phyloP scores from a whole-genome alignment of 53 echinoderm and acorn worm genomes.

The Paelopatides confundens region DNA sequence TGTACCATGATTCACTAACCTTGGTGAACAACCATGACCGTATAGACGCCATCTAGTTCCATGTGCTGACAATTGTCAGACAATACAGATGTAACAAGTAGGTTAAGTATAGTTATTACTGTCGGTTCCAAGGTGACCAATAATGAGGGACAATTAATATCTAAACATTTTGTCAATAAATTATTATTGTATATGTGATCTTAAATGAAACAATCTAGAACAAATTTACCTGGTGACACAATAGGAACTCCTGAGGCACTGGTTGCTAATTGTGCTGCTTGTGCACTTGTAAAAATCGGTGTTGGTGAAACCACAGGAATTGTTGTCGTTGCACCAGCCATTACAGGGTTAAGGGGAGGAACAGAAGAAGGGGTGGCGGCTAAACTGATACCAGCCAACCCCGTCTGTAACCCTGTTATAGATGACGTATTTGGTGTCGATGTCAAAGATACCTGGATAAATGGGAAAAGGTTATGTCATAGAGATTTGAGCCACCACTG shows the following conservation, averaged over 20 bases:
- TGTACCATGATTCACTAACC: too few relatives aligned
- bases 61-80: too few relatives aligned
- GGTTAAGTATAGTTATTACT: too few relatives aligned
- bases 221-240: constrained; percentile 18
- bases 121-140: too few relatives aligned
- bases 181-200: too few relatives aligned
- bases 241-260: constrained; percentile 38
- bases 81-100: too few relatives aligned
- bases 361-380: constrained; percentile 13
- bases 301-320: constrained; percentile 69
- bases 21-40: too few relatives aligned
- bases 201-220: too few relatives aligned
- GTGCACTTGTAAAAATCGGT: constrained; percentile 2
- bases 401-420: constrained; percentile 51
- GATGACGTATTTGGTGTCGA: constrained; percentile 64
- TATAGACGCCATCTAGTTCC: too few relatives aligned
- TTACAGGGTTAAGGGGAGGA: constrained; percentile 66
- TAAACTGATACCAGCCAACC: constrained; percentile 55
- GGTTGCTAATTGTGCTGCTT: neutral
- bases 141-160: too few relatives aligned
- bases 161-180: too few relatives aligned
- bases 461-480: neutral
- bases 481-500: too few relatives aligned
- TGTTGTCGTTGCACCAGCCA: constrained; percentile 76
- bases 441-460: constrained; percentile 67